Conservation (phyloP, 2,888 invertebrate species). For the Drosophila infuscata region DNA sequence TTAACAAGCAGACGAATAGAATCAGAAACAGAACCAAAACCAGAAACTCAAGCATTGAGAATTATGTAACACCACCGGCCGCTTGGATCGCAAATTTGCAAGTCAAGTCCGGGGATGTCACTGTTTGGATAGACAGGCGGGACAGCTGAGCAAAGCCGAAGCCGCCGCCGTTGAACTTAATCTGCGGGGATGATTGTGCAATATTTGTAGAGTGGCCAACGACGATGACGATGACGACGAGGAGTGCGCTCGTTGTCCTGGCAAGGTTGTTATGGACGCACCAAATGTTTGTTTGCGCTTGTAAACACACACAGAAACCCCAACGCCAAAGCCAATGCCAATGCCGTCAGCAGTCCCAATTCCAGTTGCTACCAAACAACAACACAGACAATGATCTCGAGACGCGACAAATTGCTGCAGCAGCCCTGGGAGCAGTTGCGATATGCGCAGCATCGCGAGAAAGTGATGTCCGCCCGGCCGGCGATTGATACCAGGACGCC, state of each 20-base stretch:
- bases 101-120: slow-evolving; percentile 76
- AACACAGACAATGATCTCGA: slow-evolving; percentile 87
- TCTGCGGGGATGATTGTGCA: slow-evolving; percentile 73
- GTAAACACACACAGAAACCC: slow-evolving; percentile 54
- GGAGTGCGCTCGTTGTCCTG: slow-evolving; percentile 67
- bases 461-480: slow-evolving; percentile 89
- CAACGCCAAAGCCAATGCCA: slow-evolving; percentile 9
- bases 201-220: slow-evolving; percentile 63
- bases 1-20: slow-evolving; percentile 64
- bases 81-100: slow-evolving; percentile 71
- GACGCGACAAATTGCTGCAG: slow-evolving; percentile 89
- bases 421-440: slow-evolving; percentile 90
- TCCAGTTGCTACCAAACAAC: slow-evolving; percentile 14
- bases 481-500: slow-evolving; percentile 90
- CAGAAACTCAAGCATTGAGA: slow-evolving; percentile 50
- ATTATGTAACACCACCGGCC: slow-evolving; percentile 74
- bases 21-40: slow-evolving; percentile 19
- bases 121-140: slow-evolving; percentile 69
- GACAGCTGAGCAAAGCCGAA: slow-evolving; percentile 77
- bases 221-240: slow-evolving; percentile 7
- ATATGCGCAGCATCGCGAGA: slow-evolving; percentile 89
- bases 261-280: slow-evolving; percentile 77
- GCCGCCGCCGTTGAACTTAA: slow-evolving; percentile 70
- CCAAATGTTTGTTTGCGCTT: slow-evolving; percentile 62
- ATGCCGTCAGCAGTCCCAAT: slow-evolving; percentile 16